Conservation (phyloP, 2,888 invertebrate genomes). For the Polylopha cassiicola region DNA sequence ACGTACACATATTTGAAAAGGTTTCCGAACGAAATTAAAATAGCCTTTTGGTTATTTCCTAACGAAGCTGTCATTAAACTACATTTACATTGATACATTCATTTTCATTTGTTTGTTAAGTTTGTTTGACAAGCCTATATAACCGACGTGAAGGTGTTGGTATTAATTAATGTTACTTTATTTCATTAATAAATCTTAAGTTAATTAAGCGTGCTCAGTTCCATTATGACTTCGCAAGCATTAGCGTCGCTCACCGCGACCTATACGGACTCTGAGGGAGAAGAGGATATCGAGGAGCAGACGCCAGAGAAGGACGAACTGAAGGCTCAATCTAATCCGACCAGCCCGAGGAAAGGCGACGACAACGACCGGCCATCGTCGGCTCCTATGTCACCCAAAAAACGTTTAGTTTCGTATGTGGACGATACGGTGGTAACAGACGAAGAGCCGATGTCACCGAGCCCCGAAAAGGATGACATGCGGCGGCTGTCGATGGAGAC, state of each 20-base stretch:
- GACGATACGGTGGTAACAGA: slow-evolving; percentile 86
- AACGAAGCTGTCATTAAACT: no score
- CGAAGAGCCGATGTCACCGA: slow-evolving; percentile 78
- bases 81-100: no score
- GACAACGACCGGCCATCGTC: slow-evolving; percentile 53
- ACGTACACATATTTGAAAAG: slow-evolving; percentile 1
- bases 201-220: background rate
- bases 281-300: slow-evolving; percentile 83
- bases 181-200: background rate
- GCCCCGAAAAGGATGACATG: slow-evolving; percentile 67
- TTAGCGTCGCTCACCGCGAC: slow-evolving; percentile 91
- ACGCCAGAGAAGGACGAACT: slow-evolving; percentile 71
- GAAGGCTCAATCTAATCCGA: slow-evolving; percentile 50
- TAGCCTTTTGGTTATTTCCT: no score
- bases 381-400: slow-evolving; percentile 67
- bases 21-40: slow-evolving; percentile 12
- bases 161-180: background rate
- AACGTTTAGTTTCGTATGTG: slow-evolving; percentile 81
- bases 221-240: slow-evolving; percentile 76
- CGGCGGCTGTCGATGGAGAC: slow-evolving; percentile 69
- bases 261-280: slow-evolving; percentile 94
- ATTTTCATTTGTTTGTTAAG: no score
- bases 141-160: background rate
- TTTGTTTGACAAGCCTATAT: no score
- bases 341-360: slow-evolving; percentile 49